Percentiles rank a stretch among this genome's conserved stretches.
These are phyloP conservation scores for Drosophila putrida DNA, from an alignment of 2,888 invertebrate species.

Conservation along the genomic window DNA sequence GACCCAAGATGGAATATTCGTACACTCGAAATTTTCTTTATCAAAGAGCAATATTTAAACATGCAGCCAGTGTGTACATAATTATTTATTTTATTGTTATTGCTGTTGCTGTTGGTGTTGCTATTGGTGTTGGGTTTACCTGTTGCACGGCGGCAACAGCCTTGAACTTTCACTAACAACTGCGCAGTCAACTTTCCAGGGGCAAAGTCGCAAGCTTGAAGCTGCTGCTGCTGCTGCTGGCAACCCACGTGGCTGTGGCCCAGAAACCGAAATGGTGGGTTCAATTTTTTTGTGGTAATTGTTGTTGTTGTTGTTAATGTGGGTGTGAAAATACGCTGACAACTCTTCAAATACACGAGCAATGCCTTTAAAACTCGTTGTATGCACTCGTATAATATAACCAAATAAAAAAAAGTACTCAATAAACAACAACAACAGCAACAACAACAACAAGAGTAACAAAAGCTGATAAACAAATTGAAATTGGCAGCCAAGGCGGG, in stretches of 20 bases:
- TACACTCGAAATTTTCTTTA: conserved; percentile 25
- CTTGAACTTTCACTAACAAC: conserved; percentile 72
- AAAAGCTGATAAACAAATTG: conserved; percentile 63
- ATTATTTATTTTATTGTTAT: conserved; percentile 10
- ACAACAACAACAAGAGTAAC: conserved; percentile 18
- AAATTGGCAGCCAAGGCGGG: conserved; percentile 76
- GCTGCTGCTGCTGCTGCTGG: conserved; percentile 9
- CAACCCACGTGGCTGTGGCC: conserved; percentile 65
- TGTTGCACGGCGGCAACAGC: conserved; percentile 49
- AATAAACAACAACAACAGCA: background rate
- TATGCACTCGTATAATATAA: conserved; percentile 15
- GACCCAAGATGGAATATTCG: conserved; percentile 5
- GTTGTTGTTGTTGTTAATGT: conserved; percentile 11
- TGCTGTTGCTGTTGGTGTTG: too few species aligned
- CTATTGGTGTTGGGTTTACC: conserved; percentile 27
- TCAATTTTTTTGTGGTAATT: conserved; percentile 5
- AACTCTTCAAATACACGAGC: conserved; percentile 36
- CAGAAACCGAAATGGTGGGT: conserved; percentile 29
- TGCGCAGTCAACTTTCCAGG: conserved; percentile 41
- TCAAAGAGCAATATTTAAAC: conserved; percentile 50
- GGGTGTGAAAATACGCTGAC: conserved; percentile 17
- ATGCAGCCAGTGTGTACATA: conserved; percentile 27
- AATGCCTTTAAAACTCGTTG: conserved; percentile 32
- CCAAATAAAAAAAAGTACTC: background rate
- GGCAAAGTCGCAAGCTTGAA: conserved; percentile 41